Evolutionary conservation across 2,113 vertebrate genomes (phyloP), one percentile per base, ranked within the genome.

Genomic region (Mus spicilegus): DNA sequence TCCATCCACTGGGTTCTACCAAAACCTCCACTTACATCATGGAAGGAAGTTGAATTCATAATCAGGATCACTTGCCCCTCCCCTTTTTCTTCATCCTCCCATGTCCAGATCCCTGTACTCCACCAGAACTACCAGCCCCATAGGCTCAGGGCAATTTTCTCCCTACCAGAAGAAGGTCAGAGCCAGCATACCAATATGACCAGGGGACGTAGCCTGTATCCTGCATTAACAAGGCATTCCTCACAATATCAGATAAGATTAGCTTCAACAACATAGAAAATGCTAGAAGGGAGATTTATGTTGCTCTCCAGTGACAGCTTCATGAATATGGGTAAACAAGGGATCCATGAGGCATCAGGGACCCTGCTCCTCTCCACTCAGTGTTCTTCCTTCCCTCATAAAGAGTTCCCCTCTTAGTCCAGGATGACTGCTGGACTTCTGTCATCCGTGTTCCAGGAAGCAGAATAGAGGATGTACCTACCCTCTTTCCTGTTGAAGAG

Each of bases 391-490:
- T 7, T 65, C 70, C 16, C 49, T 80, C 12, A 22, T 65, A 33
- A 2, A n/a, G 26, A 58, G n/a, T n/a, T 86, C 58, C 24, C 63
- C 30, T 92, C 16, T 6, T 65, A 58, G 87, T 13, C 73, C 69
- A 80, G 28, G 24, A 63, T 49, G 56, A 69, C 67, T 70, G 46
- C 65, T 33, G 46, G 85, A 36, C 67, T 86, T 80, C 78, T 88
- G 94, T 70, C 49, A 56, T 84, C 73, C 54, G 1, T 65, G 58
- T 87, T 95, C 87, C 67, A 69, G 58, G 95, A 91, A 93, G 70
- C 67, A 70, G 76, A 58, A 16, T 86, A 46, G 72, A 93, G 36
- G 89, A 95, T 58, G 54, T 20, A 73, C 28, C 70, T 26, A 82
- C 28, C 76, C 30, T 54, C 56, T 88, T 77, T 84, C 54, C 80